Evolutionary conservation across 2,888 invertebrate genomes (phyloP).

Genomic region (Drosophila differens): DNA sequence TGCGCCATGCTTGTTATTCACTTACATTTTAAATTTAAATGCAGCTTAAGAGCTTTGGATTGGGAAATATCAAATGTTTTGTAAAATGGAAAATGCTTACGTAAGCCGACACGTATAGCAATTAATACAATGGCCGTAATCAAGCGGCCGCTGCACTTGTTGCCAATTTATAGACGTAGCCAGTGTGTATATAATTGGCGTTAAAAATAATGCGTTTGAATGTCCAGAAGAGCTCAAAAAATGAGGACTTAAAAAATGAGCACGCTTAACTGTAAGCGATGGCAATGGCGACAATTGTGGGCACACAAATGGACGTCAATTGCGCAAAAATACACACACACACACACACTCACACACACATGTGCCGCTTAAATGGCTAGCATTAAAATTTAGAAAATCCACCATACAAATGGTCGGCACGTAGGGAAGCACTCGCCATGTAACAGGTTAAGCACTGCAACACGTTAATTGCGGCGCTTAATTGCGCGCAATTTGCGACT

Average conservation of each 20-base stretch:
- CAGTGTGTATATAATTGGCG: conserved; percentile 66
- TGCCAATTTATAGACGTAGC: conserved; percentile 67
- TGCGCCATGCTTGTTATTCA: background rate
- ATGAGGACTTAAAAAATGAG: conserved; percentile 68
- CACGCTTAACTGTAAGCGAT: conserved; percentile 59
- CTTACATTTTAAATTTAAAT: background rate
- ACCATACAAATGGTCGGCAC: conserved; percentile 64
- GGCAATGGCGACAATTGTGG: conserved; percentile 54
- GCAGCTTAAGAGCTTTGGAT: conserved; percentile 20
- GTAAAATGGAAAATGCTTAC: conserved; percentile 53
- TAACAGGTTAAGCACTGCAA: conserved; percentile 81
- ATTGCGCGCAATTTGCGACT: conserved; percentile 79
- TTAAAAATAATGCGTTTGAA: conserved; percentile 78
- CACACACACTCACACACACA: background rate
- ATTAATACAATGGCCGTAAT: conserved; percentile 75
- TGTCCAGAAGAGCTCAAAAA: conserved; percentile 49
- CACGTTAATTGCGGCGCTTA: conserved; percentile 82
- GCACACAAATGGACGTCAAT: conserved; percentile 70
- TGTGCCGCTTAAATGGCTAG: conserved; percentile 54
- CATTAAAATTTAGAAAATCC: conserved; percentile 82
- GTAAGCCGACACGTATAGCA: conserved; percentile 62
- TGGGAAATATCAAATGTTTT: conserved; percentile 8
- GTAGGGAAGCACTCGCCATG: conserved; percentile 51
- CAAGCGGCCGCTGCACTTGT: conserved; percentile 66
- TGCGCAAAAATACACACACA: conserved; percentile 34